Conservation (phyloP, 2,888 invertebrate genomes). For the Mongoloraphidia duomilia region DNA sequence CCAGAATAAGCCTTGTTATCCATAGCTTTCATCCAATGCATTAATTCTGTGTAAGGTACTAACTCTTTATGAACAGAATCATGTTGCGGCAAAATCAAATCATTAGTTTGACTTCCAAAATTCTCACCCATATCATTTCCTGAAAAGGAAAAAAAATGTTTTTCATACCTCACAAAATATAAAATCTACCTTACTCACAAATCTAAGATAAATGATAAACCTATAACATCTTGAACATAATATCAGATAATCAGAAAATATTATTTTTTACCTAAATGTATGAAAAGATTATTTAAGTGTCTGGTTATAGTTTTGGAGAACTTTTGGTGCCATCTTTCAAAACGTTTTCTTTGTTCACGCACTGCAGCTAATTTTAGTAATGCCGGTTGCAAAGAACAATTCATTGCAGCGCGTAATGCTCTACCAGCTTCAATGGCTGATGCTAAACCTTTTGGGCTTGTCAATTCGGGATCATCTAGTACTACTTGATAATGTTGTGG, state of each 20-base stretch:
- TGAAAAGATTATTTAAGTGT: conserved; percentile 87
- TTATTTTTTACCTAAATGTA: conserved; percentile 59
- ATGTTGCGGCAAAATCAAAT: conserved; percentile 60
- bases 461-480: conserved; percentile 58
- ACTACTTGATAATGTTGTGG: conserved; percentile 49
- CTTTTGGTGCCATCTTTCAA: conserved; percentile 61
- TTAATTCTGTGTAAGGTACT: conserved; percentile 72
- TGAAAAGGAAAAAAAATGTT: conserved; percentile 21
- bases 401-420: conserved; percentile 60
- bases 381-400: conserved; percentile 47
- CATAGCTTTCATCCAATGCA: conserved; percentile 83
- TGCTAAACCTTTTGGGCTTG: conserved; percentile 42
- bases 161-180: neutral
- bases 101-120: conserved; percentile 31
- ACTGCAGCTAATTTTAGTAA: conserved; percentile 56
- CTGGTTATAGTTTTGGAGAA: conserved; percentile 74
- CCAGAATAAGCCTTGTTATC: conserved; percentile 71
- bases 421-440: conserved; percentile 56
- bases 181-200: neutral
- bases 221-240: neutral
- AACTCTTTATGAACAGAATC: conserved; percentile 73
- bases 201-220: neutral
- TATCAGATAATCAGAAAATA: neutral
- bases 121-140: conserved; percentile 58
- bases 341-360: conserved; percentile 63